These are phyloP conservation scores for Tachina lurida DNA, from an alignment of 2,888 invertebrate species.

Conservation along the genomic window DNA sequence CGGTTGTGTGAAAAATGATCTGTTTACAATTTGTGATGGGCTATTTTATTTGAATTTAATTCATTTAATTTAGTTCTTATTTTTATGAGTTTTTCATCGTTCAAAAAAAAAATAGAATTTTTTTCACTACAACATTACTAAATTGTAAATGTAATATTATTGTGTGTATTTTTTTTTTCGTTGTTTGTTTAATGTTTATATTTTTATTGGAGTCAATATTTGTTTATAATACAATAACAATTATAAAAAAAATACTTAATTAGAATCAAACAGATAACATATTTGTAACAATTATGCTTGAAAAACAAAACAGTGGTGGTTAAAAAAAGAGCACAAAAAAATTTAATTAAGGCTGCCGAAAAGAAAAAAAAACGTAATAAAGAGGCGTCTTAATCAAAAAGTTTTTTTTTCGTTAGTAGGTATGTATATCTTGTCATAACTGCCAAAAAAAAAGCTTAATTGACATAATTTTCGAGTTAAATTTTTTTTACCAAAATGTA, in stretches of 20 bases:
- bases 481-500: too few species aligned
- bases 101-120: conserved; percentile 1
- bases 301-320: not conserved
- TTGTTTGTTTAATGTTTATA: not conserved
- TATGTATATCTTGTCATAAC: too few species aligned
- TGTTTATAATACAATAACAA: conserved; percentile 1
- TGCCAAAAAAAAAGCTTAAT: too few species aligned
- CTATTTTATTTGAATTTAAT: conserved; percentile 63
- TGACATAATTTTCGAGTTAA: too few species aligned
- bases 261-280: conserved; percentile 26
- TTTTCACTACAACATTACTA: conserved; percentile 31
- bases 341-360: too few species aligned
- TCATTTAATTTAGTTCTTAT: conserved; percentile 27
- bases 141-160: conserved; percentile 36
- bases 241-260: conserved; percentile 31
- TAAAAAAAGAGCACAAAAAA: not conserved
- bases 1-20: conserved; percentile 36
- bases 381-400: too few species aligned
- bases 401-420: not conserved
- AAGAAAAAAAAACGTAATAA: too few species aligned
- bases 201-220: conserved; percentile 50
- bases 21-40: conserved; percentile 54
- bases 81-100: conserved; percentile 13
- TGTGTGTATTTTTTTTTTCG: not conserved
- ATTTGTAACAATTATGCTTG: not conserved